Evolutionary conservation across 2,888 invertebrate species (phyloP), one percentile per base, ranked within the genome.

Genomic region (Lissonota sp.): DNA sequence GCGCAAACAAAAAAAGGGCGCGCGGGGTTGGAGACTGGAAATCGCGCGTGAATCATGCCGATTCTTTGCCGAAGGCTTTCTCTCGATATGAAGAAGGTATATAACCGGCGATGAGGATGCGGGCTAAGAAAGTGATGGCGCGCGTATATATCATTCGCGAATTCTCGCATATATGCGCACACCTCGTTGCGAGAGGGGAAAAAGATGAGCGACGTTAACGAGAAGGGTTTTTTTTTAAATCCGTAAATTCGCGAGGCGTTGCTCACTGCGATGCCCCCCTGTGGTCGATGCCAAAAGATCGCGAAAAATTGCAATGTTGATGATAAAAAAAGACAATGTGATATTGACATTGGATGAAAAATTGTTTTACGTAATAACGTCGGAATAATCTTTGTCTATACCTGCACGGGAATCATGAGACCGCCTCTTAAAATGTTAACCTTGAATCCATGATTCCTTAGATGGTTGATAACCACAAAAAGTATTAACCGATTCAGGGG

Each of bases 41-140:
- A 84, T 83, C 83, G 83, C 83, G 83, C 82, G 83, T 82, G 83
- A 83, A 84, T 84, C 83, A 80, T 78, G 76, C 82, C 82, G 71
- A 79, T 77, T 78, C 78, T 62, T 26, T 8, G 46, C 46, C 60
- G 39, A 55, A 70, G 14, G 73, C n/a, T 57, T 46, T 26, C 40
- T 63, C 12, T 58, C 63, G 46, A 64, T 69, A 73, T 66, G 62
- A 69, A 69, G 69, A 69, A 73, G 71, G 49, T 8, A 63, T 8
- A 63, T 26, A 26, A 39, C 72, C 39, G 42, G 55, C 26, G 26
- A 26, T 26, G 26, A 26, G 37, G 39, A 40, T 10, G 10, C 71
- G 63, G 12, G 55, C 53, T 26, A 14, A 55, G 40, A 53, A 63
- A 66, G 60, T 66, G 63, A 46, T 75, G 66, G 71, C 72, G 44